Evolutionary conservation across 1,140 invertebrate species (phyloP), one percentile per base, ranked within the genome.

Genomic region (Caenorhabditis tropicalis): DNA sequence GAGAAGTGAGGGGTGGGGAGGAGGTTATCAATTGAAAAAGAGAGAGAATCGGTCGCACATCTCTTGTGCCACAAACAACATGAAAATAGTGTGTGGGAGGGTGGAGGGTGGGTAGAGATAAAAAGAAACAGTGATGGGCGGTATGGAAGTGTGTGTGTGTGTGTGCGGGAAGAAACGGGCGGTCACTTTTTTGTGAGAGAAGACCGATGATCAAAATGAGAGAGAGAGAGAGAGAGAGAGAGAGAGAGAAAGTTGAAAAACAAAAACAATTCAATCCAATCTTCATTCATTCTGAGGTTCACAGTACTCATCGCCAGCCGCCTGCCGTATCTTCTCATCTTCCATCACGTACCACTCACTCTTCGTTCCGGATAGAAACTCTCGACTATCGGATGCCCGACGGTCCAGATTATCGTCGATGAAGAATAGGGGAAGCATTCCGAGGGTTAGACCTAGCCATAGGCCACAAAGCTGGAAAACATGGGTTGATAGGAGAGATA

Each of bases 361-460:
- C 24, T 74, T 74, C 3, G 65, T 46, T 21, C 33, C 65, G 24
- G 65, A 74, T 10, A 74, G 29, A n/a, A 74, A 74, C 12, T 74
- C 65, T 12, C 36, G 36, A 24, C 24, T 74, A 10, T 74, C 36
- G 24, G 36, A 46, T 6, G 65, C 65, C n/a, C 65, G 36, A 12
- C n/a, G n/a, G 24, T 74, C 65, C 36, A 74, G 2, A 43, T 74
- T 74, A 43, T 74, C 65, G 16, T 74, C 65, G 4, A 74, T 74
- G 65, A 74, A 74, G 65, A 74, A 74, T 46, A 74, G n/a, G 24
- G 65, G 65, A 39, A 74, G 36, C 65, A 74, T 74, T 43, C 65
- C 65, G n/a, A 74, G 19, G 16, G 65, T 74, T 21, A 74, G 9
- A 10, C 65, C 65, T 0, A 74, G 33, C 65, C 65, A 74, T 12